Percentiles rank a stretch among this genome's conserved stretches.
Conservation (phyloP, 2,888 invertebrate genomes). For the Vannuccia rotundouncinata region DNA sequence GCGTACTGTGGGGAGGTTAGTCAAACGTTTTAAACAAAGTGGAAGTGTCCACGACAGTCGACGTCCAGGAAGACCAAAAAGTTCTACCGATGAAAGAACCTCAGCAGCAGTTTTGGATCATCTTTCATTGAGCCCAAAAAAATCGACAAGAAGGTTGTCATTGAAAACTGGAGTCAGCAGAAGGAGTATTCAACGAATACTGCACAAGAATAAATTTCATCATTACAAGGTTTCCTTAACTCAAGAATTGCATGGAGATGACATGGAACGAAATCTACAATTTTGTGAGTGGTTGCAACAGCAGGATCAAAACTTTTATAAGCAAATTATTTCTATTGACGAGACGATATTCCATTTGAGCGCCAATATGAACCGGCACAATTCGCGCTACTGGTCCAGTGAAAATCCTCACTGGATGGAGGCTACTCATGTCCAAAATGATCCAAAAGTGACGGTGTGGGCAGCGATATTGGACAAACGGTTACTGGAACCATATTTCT, state of each 20-base stretch:
- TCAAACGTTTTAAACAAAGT: slow-evolving; percentile 22
- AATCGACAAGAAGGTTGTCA: background rate
- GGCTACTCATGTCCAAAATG: slow-evolving; percentile 31
- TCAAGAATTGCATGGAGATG: slow-evolving; percentile 31
- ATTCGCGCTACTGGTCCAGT: background rate
- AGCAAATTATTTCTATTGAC: too few relatives aligned
- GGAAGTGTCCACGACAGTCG: slow-evolving; percentile 30
- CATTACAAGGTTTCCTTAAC: slow-evolving; percentile 28
- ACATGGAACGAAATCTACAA: background rate
- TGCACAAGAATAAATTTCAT: slow-evolving; percentile 21
- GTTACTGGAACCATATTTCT: slow-evolving; percentile 16
- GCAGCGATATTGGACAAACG: slow-evolving; percentile 27
- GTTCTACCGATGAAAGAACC: slow-evolving; percentile 21
- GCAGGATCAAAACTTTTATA: too few relatives aligned
- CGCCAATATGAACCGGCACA: too few relatives aligned
- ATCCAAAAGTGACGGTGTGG: slow-evolving; percentile 30
- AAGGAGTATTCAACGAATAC: slow-evolving; percentile 24
- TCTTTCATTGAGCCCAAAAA: slow-evolving; percentile 22
- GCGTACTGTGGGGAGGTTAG: slow-evolving; percentile 10
- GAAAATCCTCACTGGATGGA: slow-evolving; percentile 30
- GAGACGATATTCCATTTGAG: too few relatives aligned
- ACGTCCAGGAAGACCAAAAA: slow-evolving; percentile 24
- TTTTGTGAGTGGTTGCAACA: too few relatives aligned
- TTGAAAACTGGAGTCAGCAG: slow-evolving; percentile 28
- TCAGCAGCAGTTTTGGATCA: slow-evolving; percentile 15